These are phyloP conservation scores for Drosophila multiciliata DNA, from an alignment of 2,888 invertebrate species.

Conservation along the genomic window DNA sequence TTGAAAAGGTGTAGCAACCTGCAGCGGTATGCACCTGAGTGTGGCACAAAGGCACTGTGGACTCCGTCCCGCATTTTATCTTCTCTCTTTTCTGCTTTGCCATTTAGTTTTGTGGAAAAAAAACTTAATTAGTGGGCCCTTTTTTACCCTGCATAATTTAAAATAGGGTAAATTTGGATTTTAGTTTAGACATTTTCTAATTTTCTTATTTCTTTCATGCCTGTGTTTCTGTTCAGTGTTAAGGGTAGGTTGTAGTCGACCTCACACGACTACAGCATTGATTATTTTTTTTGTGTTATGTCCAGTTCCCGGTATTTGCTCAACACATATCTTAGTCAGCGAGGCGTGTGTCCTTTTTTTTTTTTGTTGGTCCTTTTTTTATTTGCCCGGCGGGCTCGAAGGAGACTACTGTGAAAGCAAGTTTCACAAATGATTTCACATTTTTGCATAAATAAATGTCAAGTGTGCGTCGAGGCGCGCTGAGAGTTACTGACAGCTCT, in stretches of 20 bases:
- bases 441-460: constrained; percentile 82
- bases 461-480: constrained; percentile 74
- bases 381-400: constrained; percentile 10
- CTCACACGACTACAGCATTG: background rate
- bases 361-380: constrained; percentile 39
- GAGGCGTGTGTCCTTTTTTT: constrained; percentile 56
- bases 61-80: constrained; percentile 3
- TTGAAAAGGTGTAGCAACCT: constrained; percentile 1
- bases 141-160: constrained; percentile 22
- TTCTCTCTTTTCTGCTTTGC: background rate
- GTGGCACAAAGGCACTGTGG: constrained; percentile 3
- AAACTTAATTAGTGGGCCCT: constrained; percentile 66
- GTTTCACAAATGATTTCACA: constrained; percentile 81
- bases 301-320: constrained; percentile 35
- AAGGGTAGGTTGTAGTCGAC: background rate
- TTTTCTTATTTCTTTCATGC: background rate
- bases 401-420: constrained; percentile 56
- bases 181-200: background rate
- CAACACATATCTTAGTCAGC: constrained; percentile 44
- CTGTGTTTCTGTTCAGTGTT: background rate
- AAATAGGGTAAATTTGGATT: background rate
- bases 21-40: constrained; percentile 31
- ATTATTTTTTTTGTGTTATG: background rate
- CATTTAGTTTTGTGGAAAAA: constrained; percentile 18
- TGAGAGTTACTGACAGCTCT: constrained; percentile 78